Base-by-base conservation (phyloP, 1,140 invertebrate species). In the Hyphantria cunea region DNA sequence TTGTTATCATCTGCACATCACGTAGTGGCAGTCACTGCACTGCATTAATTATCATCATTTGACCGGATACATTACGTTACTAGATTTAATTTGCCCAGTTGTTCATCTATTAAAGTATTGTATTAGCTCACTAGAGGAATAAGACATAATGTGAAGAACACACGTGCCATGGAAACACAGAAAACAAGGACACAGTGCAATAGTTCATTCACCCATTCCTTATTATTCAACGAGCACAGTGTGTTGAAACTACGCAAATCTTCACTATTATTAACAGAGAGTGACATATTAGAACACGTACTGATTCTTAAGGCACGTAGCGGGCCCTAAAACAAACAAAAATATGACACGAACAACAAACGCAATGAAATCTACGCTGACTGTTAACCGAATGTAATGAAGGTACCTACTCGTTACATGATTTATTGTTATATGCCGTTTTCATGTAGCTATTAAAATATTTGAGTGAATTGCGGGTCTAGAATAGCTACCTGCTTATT, bases 171-270 rank as follows among this genome's bases (percentile, higher is more conserved):
- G 85, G 87, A 90, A 88, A 87, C 87, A 88, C 87, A 88, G 82
- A 86, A 86, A 90, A 88, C 87, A 90, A 90, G 87, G 87, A 88
- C 87, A 87, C 82, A 75, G 74, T 88, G 87, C 87, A 90, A 90
- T 86, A 82, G 87, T 88, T 90, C 87, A 88, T 88, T 90, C 84
- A 90, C 88, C 87, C 80, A 82, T 76, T 80, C 80, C 77, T 87
- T 88, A 83, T 87, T 88, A 90, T 88, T 88, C 87, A 88, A 90
- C 83, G 64, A 84, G 74, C 87, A 82, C 80, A 86, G 76, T 84
- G 69, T 88, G 85, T 88, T 87, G 87, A 90, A 90, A 90, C 82
- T 82, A 84, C 81, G 69, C 74, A 84, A 77, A 88, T 88, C 86
- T 88, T 88, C 84, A 90, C 86, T 88, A 84, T 86, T 90, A 86